phyloP scores from a whole-genome alignment of 2,888 invertebrate species.

The Operophtera brumata region DNA sequence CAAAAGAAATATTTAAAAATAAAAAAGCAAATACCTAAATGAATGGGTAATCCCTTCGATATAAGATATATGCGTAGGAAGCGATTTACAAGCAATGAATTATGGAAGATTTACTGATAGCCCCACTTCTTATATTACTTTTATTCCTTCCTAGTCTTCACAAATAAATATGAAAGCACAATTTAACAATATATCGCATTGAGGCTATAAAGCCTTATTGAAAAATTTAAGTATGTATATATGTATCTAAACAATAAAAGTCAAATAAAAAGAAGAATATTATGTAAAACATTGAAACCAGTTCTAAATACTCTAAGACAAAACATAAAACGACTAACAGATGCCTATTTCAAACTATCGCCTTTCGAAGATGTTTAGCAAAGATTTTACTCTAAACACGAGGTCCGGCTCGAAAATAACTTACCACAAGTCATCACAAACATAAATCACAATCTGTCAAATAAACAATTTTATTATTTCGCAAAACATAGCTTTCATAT shows the following conservation, averaged over 20 bases:
- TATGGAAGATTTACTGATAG: constrained; percentile 36
- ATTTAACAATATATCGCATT: no score
- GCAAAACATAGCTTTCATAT: constrained; percentile 30
- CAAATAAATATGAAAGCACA: neutral
- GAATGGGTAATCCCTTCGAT: constrained; percentile 31
- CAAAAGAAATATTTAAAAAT: constrained; percentile 20
- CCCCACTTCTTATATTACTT: constrained; percentile 32
- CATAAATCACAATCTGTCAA: constrained; percentile 29
- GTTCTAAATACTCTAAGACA: no score
- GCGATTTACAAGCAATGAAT: constrained; percentile 39
- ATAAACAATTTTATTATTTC: constrained; percentile 31
- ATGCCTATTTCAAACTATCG: no score
- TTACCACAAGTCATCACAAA: constrained; percentile 18
- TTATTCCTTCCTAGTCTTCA: constrained; percentile 31
- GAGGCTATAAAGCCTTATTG: no score
- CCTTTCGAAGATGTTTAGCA: neutral
- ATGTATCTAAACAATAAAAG: no score
- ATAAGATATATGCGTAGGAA: constrained; percentile 33
- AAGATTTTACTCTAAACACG: constrained; percentile 8
- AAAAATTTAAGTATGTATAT: no score
- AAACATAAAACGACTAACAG: no score
- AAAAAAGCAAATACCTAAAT: constrained; percentile 27
- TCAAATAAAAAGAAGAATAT: no score
- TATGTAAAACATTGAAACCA: no score
- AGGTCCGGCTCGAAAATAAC: constrained; percentile 4